phyloP scores from a whole-genome alignment of 2,888 invertebrate genomes.

The Epsilonema sp. region DNA sequence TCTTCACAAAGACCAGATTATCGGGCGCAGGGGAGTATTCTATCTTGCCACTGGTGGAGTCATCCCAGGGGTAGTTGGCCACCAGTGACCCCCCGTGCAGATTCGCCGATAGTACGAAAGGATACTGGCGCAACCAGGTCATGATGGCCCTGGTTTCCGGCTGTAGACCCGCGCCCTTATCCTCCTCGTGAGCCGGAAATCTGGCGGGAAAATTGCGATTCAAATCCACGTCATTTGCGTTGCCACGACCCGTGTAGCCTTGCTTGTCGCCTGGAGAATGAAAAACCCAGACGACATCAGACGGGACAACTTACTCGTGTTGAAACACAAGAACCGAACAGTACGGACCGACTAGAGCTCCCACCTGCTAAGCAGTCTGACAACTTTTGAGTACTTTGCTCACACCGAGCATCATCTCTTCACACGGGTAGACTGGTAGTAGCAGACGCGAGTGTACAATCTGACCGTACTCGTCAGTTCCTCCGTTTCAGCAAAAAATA shows the following conservation, averaged over 20 bases:
- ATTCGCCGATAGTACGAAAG: constrained; percentile 28
- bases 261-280: neutral
- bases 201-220: constrained; percentile 85
- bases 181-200: constrained; percentile 39
- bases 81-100: constrained; percentile 51
- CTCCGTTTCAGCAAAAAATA: too few species aligned
- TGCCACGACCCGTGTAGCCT: constrained; percentile 45
- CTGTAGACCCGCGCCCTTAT: constrained; percentile 15
- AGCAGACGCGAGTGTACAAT: too few species aligned
- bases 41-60: constrained; percentile 39
- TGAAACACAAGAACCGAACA: too few species aligned
- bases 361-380: too few species aligned
- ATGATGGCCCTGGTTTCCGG: constrained; percentile 31
- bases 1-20: too few species aligned
- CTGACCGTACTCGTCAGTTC: too few species aligned
- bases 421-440: too few species aligned
- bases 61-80: constrained; percentile 90
- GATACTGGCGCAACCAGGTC: constrained; percentile 26
- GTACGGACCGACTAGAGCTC: too few species aligned
- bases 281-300: neutral
- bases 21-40: constrained; percentile 9
- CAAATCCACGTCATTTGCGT: constrained; percentile 57
- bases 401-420: too few species aligned
- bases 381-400: too few species aligned
- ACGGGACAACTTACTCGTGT: too few species aligned